Evolutionary conservation across 2,113 vertebrate species (phyloP).

Genomic region (Platichthys flesus): DNA sequence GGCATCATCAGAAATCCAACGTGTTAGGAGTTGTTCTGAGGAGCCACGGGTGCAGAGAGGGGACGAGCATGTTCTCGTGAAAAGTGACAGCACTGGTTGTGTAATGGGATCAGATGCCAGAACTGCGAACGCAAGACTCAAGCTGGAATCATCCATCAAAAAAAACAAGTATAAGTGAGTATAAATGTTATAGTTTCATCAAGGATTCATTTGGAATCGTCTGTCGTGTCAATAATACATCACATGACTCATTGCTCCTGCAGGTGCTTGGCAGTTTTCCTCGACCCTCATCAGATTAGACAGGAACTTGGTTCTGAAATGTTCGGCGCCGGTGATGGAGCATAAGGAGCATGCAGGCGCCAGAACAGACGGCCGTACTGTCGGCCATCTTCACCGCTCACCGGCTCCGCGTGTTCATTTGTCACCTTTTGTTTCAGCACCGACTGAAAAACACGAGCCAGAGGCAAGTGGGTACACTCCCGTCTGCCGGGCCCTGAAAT

Average conservation of each 20-base stretch:
- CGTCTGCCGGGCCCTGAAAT: conserved; percentile 1
- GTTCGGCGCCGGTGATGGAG: conserved; percentile 14
- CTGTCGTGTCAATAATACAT: background rate
- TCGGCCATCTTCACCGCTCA: conserved; percentile 24
- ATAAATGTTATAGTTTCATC: background rate
- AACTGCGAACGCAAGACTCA: background rate
- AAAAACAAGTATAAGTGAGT: too few species aligned
- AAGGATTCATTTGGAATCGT: background rate
- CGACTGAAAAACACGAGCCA: conserved; percentile 14
- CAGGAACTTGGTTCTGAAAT: conserved; percentile 35
- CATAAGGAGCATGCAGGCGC: conserved; percentile 31
- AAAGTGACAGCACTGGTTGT: conserved; percentile 10
- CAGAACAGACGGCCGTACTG: conserved; percentile 23
- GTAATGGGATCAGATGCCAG: background rate
- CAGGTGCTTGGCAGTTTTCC: conserved; percentile 45
- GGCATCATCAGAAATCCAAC: background rate
- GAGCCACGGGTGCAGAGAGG: background rate
- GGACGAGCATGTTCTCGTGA: background rate
- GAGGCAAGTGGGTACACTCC: background rate
- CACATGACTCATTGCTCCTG: conserved; percentile 38
- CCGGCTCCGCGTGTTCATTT: conserved; percentile 14
- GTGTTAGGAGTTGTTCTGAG: conserved; percentile 3
- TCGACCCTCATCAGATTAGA: conserved; percentile 7
- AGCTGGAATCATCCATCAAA: background rate
- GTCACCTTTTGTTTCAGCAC: conserved; percentile 27